Percentiles rank a stretch among this genome's conserved stretches.
phyloP scores from a whole-genome alignment of 1,140 invertebrate species.

The Tetramorium simillimum region DNA sequence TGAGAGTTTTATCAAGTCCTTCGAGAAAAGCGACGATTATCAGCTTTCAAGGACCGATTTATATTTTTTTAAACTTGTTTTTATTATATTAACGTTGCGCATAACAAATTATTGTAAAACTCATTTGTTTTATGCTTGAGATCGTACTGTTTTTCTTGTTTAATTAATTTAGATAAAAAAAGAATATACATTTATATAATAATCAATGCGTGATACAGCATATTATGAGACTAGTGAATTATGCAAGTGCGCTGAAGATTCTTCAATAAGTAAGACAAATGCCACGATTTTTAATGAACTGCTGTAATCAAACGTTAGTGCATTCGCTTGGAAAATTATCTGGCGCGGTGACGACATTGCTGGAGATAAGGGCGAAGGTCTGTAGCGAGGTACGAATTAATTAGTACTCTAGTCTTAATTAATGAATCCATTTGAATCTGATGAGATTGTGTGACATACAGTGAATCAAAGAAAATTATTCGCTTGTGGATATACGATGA shows the following conservation, averaged over 20 bases:
- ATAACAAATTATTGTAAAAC: not conserved
- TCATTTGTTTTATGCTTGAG: not conserved
- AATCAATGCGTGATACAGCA: not conserved
- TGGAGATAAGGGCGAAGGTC: not conserved
- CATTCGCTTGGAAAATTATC: slow-evolving; percentile 28
- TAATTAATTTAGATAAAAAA: slow-evolving; percentile 5
- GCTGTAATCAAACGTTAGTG: slow-evolving; percentile 14
- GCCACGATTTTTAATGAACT: slow-evolving; percentile 19
- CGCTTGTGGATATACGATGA: not conserved
- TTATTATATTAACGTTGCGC: not conserved
- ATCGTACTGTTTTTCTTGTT: not conserved
- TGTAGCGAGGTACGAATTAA: slow-evolving; percentile 27
- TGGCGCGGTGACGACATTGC: not conserved
- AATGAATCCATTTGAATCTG: slow-evolving; percentile 15
- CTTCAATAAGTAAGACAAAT: slow-evolving; percentile 9
- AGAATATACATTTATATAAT: not conserved
- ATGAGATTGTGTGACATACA: not conserved
- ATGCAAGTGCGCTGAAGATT: not conserved
- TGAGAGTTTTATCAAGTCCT: slow-evolving; percentile 29
- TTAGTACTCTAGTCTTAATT: slow-evolving; percentile 3
- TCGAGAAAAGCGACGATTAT: not conserved
- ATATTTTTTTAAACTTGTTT: not conserved
- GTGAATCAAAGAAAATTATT: slow-evolving; percentile 42
- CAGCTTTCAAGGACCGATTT: not conserved
- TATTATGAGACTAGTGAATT: not conserved